Evolutionary conservation across 2,797 vertebrate genomes (phyloP), one percentile per base, ranked within the genome.

Genomic region (Dendrocincla tyrannina): DNA sequence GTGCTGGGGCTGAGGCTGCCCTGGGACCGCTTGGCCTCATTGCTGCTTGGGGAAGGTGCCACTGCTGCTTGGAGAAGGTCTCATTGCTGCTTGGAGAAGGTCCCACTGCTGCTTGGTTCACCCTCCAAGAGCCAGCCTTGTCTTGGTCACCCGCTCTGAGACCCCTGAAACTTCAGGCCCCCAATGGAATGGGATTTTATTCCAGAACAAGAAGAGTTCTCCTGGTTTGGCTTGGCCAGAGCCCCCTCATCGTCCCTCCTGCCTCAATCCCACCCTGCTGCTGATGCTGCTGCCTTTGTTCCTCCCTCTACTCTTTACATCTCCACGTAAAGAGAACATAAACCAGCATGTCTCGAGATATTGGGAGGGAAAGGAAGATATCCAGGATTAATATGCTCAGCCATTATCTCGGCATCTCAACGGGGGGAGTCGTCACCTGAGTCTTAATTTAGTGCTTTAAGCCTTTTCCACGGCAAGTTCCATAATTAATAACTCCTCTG

Each of bases 391-490:
- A 75, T 55, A 73, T 23, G 35, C 63, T 72, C 59, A 59, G 73
- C 56, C 28, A 41, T 63, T 79, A 75, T 86, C 76, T 68, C 58
- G 70, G 76, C 17, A 37, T 82, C 92, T 89, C 69, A 55, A 39
- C 25, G 55, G 74, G 86, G 59, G 76, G 33, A 73, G 30, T 60
- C 41, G 68, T 75, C 59, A 85, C 73, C 90, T 75, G 50, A 79
- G 68, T 76, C 68, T 64, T 91, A 68, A 83, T 89, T 91, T 89
- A 91, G 46, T 52, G 67, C 50, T 83, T 89, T 59, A 95, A 92
- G 88, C 88, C 12, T 79, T 89, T 63, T 76, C 73, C 63, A 64
- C 23, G 63, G 83, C n/a, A 53, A 25, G n/a, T 85, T 76, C 32
- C 18, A 25, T 58, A 88, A 92, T 88, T 86, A 91, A 88, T 75